Conservation (phyloP, 2,888 invertebrate species). For the Apocheima hispidaria region DNA sequence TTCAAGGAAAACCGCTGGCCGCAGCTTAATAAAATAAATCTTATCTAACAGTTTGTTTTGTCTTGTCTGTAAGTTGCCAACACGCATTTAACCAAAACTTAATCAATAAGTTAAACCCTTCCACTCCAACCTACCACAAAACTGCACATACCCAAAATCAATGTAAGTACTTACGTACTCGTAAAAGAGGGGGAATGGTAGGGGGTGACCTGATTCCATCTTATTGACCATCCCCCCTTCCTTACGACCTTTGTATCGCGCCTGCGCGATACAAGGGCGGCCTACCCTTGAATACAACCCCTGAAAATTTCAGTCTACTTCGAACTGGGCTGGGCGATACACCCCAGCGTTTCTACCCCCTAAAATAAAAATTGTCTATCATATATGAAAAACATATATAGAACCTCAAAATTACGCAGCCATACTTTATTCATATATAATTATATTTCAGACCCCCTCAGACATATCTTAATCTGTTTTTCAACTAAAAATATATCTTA, state of each 20-base stretch:
- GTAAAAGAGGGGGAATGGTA: constrained; percentile 14
- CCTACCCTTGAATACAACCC: constrained; percentile 52
- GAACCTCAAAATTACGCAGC: constrained; percentile 57
- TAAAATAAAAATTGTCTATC: constrained; percentile 49
- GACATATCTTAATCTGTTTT: constrained; percentile 75
- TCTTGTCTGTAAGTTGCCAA: neutral
- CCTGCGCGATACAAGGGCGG: constrained; percentile 69
- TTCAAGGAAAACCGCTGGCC: neutral
- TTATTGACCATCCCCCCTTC: constrained; percentile 61
- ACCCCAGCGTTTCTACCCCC: constrained; percentile 50
- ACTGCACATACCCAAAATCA: constrained; percentile 36
- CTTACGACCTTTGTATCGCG: constrained; percentile 72
- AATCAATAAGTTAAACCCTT: constrained; percentile 2
- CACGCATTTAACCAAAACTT: neutral
- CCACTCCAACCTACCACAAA: constrained; percentile 25
- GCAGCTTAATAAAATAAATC: neutral
- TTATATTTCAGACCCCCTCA: constrained; percentile 66
- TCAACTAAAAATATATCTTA: constrained; percentile 82
- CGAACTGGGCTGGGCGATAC: constrained; percentile 51
- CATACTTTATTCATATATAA: constrained; percentile 54
- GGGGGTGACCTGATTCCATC: constrained; percentile 63
- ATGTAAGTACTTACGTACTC: constrained; percentile 24
- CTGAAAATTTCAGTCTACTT: constrained; percentile 60
- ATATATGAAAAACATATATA: constrained; percentile 80
- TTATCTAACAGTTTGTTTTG: neutral